These are phyloP conservation scores for Scytalopus superciliaris DNA, from an alignment of 2,113 vertebrate genomes.

Conservation along the genomic window DNA sequence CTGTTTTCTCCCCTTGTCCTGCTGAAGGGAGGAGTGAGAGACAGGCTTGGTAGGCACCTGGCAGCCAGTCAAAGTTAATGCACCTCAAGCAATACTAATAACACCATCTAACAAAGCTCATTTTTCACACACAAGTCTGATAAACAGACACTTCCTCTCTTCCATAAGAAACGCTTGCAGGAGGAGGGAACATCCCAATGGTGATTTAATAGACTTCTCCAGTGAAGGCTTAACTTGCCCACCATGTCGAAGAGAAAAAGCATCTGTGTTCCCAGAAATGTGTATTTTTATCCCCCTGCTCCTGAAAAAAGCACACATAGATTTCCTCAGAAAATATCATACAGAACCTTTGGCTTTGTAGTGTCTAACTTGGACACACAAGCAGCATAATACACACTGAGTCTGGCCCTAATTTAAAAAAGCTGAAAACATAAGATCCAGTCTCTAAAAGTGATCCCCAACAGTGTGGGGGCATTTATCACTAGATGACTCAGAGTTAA, in stretches of 20 bases:
- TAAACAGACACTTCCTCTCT: not conserved
- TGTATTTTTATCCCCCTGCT: not conserved
- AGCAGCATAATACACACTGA: not conserved
- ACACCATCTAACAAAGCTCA: not conserved
- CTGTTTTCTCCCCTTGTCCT: not conserved
- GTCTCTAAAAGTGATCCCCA: not conserved
- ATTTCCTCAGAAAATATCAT: not conserved
- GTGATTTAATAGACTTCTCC: not conserved
- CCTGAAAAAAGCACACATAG: not conserved
- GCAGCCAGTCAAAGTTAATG: not conserved
- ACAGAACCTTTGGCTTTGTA: not conserved
- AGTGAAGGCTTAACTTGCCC: not conserved
- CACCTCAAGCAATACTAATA: not conserved
- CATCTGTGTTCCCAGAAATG: not conserved
- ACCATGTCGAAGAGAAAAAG: not conserved
- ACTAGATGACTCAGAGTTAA: not conserved
- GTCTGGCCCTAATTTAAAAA: not conserved
- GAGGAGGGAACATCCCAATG: not conserved
- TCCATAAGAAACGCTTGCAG: not conserved
- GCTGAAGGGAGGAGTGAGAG: not conserved
- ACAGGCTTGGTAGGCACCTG: not conserved
- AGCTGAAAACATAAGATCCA: not conserved
- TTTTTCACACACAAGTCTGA: not conserved
- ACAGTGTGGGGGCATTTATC: not conserved
- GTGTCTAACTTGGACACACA: not conserved